Conservation (phyloP, 1,140 invertebrate genomes). For the Harlomillsia oculata region DNA sequence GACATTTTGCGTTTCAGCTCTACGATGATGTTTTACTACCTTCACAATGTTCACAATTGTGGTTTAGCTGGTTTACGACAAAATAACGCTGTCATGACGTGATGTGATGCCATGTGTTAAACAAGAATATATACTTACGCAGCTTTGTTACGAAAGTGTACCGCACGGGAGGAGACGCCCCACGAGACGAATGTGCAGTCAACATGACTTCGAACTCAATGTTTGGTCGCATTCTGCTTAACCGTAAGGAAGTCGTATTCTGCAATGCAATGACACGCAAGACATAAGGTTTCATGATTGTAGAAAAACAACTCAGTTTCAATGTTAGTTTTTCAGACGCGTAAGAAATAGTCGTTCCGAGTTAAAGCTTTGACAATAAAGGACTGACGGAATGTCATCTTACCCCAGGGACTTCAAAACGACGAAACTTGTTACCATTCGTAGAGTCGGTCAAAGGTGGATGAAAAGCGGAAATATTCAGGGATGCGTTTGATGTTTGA, state of each 20-base stretch:
- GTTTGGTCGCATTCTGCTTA: conserved; percentile 8
- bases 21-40: no score
- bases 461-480: no score
- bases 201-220: conserved; percentile 12
- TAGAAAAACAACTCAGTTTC: neutral
- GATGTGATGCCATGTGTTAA: no score
- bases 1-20: no score
- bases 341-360: neutral
- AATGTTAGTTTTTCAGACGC: neutral
- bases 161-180: neutral
- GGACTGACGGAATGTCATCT: neutral
- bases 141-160: conserved; percentile 9
- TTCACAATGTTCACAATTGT: neutral
- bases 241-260: conserved; percentile 11
- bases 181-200: conserved; percentile 9
- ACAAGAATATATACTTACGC: conserved; percentile 5
- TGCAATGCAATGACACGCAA: conserved; percentile 5
- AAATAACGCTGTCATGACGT: neutral
- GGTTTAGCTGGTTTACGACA: neutral
- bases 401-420: neutral
- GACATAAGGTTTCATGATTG: neutral
- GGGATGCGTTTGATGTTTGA: neutral
- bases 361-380: neutral
- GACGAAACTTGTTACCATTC: neutral
- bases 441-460: neutral